Evolutionary conservation across 1,140 invertebrate species (phyloP).

Genomic region (Adelges cooleyi): DNA sequence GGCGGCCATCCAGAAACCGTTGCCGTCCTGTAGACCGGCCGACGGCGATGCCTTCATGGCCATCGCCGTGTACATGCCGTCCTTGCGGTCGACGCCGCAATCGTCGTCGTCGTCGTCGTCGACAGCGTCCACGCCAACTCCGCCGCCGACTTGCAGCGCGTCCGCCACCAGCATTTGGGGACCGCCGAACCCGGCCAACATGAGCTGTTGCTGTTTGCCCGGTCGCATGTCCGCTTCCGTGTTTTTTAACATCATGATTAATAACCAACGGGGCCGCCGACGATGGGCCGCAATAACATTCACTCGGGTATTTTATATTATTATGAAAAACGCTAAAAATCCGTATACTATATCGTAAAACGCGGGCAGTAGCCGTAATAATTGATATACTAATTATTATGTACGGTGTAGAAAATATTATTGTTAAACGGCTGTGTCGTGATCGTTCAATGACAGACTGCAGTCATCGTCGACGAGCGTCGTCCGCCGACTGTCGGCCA

Average conservation of each 20-base stretch:
- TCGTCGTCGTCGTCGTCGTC: conserved; percentile 28
- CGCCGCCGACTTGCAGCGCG: conserved; percentile 1
- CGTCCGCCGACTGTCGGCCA: conserved; percentile 25
- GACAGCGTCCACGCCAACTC: background rate
- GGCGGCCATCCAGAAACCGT: conserved; percentile 45
- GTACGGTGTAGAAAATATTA: background rate
- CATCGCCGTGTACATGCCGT: conserved; percentile 16
- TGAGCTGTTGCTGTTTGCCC: conserved; percentile 16
- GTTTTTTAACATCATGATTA: conserved; percentile 22
- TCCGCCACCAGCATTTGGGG: conserved; percentile 14
- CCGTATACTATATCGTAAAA: no score
- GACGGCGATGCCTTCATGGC: conserved; percentile 16
- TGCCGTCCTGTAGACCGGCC: conserved; percentile 34
- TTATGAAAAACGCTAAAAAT: background rate
- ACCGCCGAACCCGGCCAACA: conserved; percentile 22
- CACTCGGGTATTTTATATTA: background rate
- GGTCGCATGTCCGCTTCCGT: conserved; percentile 9
- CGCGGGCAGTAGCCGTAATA: no score
- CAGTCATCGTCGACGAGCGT: conserved; percentile 9
- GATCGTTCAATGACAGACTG: background rate
- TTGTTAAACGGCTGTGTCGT: background rate
- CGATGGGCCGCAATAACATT: background rate
- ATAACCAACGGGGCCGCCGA: no score
- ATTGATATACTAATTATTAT: no score
- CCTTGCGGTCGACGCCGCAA: conserved; percentile 21